Evolutionary conservation across 2,888 invertebrate species (phyloP).

Genomic region (Agrilus mali): DNA sequence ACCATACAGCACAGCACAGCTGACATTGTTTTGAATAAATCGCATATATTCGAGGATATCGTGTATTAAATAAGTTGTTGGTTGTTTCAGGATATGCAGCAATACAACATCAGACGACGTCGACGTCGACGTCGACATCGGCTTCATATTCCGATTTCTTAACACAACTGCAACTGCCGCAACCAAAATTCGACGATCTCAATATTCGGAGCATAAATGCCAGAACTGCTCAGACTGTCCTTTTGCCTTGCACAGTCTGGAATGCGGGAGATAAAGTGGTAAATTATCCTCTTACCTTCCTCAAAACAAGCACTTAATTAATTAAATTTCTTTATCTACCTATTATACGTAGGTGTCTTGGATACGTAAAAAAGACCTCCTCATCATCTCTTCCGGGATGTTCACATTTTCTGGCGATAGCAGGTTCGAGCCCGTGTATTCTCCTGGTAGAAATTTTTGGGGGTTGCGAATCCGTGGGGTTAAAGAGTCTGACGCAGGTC

Average conservation of each 20-base stretch:
- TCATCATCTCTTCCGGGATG: conserved; percentile 54
- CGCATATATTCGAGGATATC: too few relatives aligned
- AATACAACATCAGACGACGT: neutral
- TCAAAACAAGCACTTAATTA: too few relatives aligned
- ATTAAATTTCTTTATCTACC: conserved; percentile 7
- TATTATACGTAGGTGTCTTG: conserved; percentile 60
- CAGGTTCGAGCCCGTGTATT: conserved; percentile 46
- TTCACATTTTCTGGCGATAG: conserved; percentile 55
- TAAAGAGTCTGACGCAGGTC: conserved; percentile 47
- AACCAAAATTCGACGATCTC: conserved; percentile 22
- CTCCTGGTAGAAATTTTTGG: conserved; percentile 41
- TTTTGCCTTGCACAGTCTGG: conserved; percentile 31
- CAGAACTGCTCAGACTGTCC: conserved; percentile 28
- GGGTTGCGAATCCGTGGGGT: conserved; percentile 48
- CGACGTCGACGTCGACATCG: conserved; percentile 8
- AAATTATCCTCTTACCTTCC: conserved; percentile 12
- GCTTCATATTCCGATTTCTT: too few relatives aligned
- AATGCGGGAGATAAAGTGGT: conserved; percentile 33
- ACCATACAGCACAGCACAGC: too few relatives aligned
- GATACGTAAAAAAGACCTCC: conserved; percentile 57
- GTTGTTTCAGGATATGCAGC: too few relatives aligned
- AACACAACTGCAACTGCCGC: too few relatives aligned
- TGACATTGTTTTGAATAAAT: too few relatives aligned
- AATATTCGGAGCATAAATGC: conserved; percentile 26
- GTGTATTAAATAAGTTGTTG: too few relatives aligned